Conservation (phyloP, 2,797 vertebrate species). For the Diceros bicornis region DNA sequence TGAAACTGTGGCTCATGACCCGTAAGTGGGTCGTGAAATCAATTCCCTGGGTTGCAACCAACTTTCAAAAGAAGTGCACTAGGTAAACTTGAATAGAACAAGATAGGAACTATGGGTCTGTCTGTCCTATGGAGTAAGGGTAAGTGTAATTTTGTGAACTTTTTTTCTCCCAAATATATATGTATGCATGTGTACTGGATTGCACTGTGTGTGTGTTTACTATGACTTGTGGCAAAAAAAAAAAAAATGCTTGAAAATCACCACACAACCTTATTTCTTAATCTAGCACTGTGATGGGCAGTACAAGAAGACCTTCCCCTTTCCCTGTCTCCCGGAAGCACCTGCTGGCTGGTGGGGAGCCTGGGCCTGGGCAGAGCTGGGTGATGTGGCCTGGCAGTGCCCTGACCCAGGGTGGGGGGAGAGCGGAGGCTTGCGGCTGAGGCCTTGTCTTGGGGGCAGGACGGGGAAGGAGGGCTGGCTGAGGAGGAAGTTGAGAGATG, state of each 20-base stretch:
- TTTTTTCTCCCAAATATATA: background rate
- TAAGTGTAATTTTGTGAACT: background rate
- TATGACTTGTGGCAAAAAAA: background rate
- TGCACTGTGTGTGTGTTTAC: background rate
- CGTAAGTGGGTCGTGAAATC: background rate
- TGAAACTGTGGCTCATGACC: background rate
- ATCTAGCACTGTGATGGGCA: background rate
- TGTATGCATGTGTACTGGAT: background rate
- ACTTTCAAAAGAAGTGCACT: background rate
- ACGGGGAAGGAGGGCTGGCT: background rate
- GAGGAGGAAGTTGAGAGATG: background rate
- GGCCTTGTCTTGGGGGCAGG: background rate
- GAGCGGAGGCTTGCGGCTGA: background rate
- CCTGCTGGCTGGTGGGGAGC: background rate
- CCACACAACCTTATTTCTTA: background rate
- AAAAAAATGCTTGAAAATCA: background rate
- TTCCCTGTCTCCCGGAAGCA: background rate
- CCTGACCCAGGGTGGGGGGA: background rate
- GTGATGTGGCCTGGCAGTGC: background rate
- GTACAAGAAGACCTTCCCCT: background rate
- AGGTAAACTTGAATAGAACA: background rate
- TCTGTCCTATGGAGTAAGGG: background rate
- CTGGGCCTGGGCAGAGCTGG: rapidly evolving
- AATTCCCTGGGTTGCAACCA: background rate
- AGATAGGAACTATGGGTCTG: background rate